Percentiles rank a stretch among this genome's conserved stretches.
Conservation (phyloP, 2,888 invertebrate genomes). For the Dryococelus australis region DNA sequence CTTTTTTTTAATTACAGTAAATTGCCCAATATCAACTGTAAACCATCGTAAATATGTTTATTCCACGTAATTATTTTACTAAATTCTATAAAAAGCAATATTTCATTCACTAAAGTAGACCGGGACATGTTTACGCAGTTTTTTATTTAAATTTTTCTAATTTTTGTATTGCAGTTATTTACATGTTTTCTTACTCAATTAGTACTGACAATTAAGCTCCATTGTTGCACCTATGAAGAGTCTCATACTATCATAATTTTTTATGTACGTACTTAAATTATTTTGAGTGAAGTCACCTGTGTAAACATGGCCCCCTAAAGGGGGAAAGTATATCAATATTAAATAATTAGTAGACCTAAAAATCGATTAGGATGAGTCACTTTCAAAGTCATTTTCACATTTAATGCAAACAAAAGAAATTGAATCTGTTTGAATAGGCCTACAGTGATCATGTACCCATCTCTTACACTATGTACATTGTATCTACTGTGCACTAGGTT, state of each 20-base stretch:
- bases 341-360: not conserved
- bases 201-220: not conserved
- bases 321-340: too few relatives aligned
- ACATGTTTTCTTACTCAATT: not conserved
- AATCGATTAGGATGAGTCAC: not conserved
- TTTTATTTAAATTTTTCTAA: slow-evolving; percentile 25
- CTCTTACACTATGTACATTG: slow-evolving; percentile 1
- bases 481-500: not conserved
- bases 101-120: too few relatives aligned
- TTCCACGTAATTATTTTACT: too few relatives aligned
- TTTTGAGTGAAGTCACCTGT: slow-evolving; percentile 12
- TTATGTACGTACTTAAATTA: not conserved
- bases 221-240: too few relatives aligned
- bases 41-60: too few relatives aligned
- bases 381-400: slow-evolving; percentile 22
- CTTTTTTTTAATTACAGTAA: too few relatives aligned
- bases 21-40: too few relatives aligned
- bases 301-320: too few relatives aligned
- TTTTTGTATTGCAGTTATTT: not conserved
- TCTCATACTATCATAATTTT: not conserved
- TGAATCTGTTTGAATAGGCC: not conserved
- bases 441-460: slow-evolving; percentile 21
- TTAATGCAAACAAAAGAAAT: slow-evolving; percentile 26
- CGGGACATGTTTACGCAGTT: slow-evolving; percentile 21
- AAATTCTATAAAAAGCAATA: too few relatives aligned